Evolutionary conservation across 1,140 invertebrate species (phyloP).

Genomic region (Coptotermes formosanus): DNA sequence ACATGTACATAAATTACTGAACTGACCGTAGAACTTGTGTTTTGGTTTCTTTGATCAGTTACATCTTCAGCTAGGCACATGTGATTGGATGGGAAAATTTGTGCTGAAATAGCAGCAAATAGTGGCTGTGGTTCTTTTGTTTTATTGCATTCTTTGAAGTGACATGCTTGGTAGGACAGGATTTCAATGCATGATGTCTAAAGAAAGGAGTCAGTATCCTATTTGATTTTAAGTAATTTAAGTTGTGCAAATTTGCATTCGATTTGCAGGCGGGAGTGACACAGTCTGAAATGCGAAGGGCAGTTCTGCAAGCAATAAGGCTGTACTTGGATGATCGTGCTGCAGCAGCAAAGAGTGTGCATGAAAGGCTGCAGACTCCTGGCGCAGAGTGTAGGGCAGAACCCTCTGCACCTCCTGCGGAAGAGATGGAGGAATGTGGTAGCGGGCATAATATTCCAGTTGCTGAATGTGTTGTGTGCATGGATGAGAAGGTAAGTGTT

Average conservation of each 20-base stretch:
- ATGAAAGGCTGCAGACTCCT: not conserved
- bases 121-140: no score
- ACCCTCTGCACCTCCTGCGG: conserved; percentile 49
- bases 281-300: conserved; percentile 54
- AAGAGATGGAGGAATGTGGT: not conserved
- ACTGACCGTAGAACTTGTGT: no score
- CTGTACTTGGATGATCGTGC: conserved; percentile 51
- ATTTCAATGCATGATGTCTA: no score
- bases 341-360: not conserved
- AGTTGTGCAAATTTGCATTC: not conserved
- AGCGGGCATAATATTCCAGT: not conserved
- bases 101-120: no score
- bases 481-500: conserved; percentile 53
- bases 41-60: no score
- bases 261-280: conserved; percentile 51
- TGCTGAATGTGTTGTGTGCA: conserved; percentile 78
- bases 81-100: no score
- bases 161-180: no score
- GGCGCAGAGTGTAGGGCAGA: conserved; percentile 37
- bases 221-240: no score
- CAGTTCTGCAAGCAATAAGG: conserved; percentile 59
- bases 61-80: no score
- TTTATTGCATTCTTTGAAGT: no score
- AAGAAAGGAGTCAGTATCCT: no score
- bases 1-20: no score